These are phyloP conservation scores for Drosophila sordidapex DNA, from an alignment of 2,888 invertebrate species.

Conservation along the genomic window DNA sequence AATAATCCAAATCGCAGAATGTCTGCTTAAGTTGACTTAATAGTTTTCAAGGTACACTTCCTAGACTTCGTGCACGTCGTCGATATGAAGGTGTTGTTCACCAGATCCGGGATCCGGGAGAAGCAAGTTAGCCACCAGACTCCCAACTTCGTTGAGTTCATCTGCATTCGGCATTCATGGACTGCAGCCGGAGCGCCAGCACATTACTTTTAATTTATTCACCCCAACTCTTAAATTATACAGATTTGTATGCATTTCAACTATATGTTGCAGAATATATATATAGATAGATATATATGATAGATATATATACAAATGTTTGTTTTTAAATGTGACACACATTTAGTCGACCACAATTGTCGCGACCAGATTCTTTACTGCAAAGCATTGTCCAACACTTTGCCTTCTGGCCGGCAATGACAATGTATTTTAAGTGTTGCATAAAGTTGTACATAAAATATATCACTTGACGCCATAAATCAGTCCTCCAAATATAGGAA, in stretches of 20 bases:
- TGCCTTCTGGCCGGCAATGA: neutral
- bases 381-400: neutral
- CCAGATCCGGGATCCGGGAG: neutral
- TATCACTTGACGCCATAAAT: conserved; percentile 5
- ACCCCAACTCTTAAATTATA: neutral
- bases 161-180: neutral
- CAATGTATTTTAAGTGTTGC: conserved; percentile 3
- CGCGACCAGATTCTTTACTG: neutral
- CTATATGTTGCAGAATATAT: conserved; percentile 14
- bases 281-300: conserved; percentile 13
- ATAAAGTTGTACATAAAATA: neutral
- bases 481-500: conserved; percentile 4
- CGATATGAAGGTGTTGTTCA: neutral
- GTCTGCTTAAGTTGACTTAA: conserved; percentile 48
- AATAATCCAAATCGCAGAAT: conserved; percentile 25
- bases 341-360: conserved; percentile 11
- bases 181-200: neutral
- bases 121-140: neutral
- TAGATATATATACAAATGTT: neutral
- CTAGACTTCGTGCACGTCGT: neutral
- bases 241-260: neutral
- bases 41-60: conserved; percentile 27
- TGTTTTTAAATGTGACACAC: conserved; percentile 30
- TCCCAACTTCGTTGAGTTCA: neutral
- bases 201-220: neutral